Conservation (phyloP, 2,888 invertebrate species). For the Oscheius sp. region DNA sequence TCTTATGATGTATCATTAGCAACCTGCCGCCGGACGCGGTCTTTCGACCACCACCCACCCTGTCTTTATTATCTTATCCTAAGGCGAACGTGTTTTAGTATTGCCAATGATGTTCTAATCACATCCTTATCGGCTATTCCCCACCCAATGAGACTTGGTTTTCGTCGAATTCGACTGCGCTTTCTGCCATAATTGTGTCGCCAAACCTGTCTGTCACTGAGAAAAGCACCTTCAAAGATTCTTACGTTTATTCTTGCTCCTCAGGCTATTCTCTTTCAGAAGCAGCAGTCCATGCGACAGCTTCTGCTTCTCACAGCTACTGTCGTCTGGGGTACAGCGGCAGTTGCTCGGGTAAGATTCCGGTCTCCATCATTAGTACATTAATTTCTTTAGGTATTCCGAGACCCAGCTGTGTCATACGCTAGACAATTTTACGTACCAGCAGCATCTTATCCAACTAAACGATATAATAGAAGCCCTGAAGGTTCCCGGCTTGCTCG, state of each 20-base stretch:
- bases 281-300: conserved; percentile 16
- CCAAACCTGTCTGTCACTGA: conserved; percentile 27
- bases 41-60: too few relatives aligned
- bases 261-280: too few relatives aligned
- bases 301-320: conserved; percentile 19
- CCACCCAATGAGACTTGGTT: conserved; percentile 33
- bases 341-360: conserved; percentile 2
- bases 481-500: conserved; percentile 9
- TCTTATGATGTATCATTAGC: too few relatives aligned
- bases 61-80: too few relatives aligned
- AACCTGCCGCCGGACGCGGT: too few relatives aligned
- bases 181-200: conserved; percentile 37
- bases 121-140: conserved; percentile 12
- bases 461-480: conserved; percentile 12
- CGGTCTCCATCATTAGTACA: too few relatives aligned
- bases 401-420: conserved; percentile 1
- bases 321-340: conserved; percentile 11
- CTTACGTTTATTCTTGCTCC: too few relatives aligned
- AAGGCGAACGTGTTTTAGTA: conserved; percentile 12
- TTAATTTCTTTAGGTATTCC: conserved; percentile 10
- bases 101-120: conserved; percentile 27
- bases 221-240: conserved; percentile 19
- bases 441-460: background rate
- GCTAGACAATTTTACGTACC: background rate
- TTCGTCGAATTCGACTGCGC: conserved; percentile 34